These are phyloP conservation scores for Timema podura DNA, from an alignment of 2,888 invertebrate species.

Conservation along the genomic window DNA sequence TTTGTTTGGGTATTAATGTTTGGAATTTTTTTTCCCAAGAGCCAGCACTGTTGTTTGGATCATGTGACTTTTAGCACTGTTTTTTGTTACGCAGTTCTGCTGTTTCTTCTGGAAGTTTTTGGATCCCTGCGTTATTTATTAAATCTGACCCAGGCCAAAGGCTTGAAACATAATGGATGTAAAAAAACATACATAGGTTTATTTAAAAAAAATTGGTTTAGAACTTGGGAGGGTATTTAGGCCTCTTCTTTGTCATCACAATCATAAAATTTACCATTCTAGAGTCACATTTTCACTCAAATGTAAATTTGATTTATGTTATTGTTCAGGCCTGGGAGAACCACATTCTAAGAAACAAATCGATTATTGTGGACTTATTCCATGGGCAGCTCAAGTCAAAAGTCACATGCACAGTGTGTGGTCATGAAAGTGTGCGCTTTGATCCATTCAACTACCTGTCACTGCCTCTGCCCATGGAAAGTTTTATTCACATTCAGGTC, in stretches of 20 bases:
- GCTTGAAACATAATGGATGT: too few species aligned
- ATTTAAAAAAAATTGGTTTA: not conserved
- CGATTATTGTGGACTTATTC: conserved; percentile 85
- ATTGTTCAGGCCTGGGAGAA: conserved; percentile 69
- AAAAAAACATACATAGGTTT: not conserved
- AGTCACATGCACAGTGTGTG: conserved; percentile 72
- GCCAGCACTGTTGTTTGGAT: too few species aligned
- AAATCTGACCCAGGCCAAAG: too few species aligned
- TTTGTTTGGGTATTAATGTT: too few species aligned
- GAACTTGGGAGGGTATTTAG: not conserved
- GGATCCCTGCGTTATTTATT: too few species aligned
- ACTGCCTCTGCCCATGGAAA: conserved; percentile 87
- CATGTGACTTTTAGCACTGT: too few species aligned
- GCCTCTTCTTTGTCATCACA: conserved; percentile 4
- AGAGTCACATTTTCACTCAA: conserved; percentile 15
- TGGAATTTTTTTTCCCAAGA: too few species aligned
- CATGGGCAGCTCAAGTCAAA: conserved; percentile 89
- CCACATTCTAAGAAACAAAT: conserved; percentile 75
- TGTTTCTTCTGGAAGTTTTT: too few species aligned
- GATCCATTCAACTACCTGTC: conserved; percentile 90
- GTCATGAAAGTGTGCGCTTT: conserved; percentile 79
- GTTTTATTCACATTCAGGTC: conserved; percentile 71
- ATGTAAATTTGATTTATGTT: conserved; percentile 9
- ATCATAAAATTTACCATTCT: conserved; percentile 22
- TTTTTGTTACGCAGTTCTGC: too few species aligned